Conservation (phyloP, 2,888 invertebrate species). For the Seira ritae region DNA sequence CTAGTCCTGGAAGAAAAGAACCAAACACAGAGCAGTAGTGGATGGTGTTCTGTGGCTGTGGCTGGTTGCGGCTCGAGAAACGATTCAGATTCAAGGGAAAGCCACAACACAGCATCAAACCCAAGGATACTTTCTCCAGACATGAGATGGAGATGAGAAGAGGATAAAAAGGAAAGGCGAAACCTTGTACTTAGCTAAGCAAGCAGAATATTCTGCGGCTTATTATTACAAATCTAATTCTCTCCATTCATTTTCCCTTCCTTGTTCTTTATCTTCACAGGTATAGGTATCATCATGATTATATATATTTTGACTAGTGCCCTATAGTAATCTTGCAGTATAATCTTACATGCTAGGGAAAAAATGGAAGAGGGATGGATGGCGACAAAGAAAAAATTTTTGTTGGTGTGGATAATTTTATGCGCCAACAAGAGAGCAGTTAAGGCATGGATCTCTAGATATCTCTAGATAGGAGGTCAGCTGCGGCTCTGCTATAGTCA, state of each 20-base stretch:
- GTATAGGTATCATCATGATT: no score
- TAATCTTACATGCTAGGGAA: background rate
- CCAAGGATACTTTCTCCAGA: background rate
- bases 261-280: conserved; percentile 5
- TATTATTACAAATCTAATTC: conserved; percentile 50
- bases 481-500: no score
- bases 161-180: background rate
- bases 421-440: no score
- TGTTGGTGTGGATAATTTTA: background rate
- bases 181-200: no score
- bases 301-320: no score
- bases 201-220: no score
- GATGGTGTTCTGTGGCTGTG: background rate
- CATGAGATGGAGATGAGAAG: background rate
- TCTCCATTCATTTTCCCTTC: conserved; percentile 50
- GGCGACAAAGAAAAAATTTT: background rate
- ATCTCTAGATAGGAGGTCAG: no score
- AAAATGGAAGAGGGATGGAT: conserved; percentile 24
- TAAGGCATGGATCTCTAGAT: no score
- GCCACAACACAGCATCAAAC: background rate
- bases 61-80: no score
- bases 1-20: background rate
- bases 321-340: background rate
- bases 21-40: background rate
- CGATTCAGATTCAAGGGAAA: background rate